phyloP scores from a whole-genome alignment of 2,888 invertebrate genomes.

The Aricia artaxerxes region DNA sequence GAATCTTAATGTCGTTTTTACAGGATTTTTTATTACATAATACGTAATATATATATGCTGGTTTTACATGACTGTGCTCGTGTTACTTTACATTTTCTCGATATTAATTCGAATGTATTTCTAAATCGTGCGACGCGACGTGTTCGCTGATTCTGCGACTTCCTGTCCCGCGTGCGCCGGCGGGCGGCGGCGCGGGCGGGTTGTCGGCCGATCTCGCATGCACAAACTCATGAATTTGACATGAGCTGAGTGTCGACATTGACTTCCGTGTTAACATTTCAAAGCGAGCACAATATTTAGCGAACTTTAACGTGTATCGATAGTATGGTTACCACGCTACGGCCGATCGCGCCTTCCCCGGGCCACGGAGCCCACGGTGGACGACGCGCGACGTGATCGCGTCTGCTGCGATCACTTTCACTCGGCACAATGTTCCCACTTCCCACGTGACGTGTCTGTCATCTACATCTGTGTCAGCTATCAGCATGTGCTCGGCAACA shows the following conservation, averaged over 20 bases:
- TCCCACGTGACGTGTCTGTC: slow-evolving; percentile 17
- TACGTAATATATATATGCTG: too few species aligned
- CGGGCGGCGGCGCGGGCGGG: not conserved
- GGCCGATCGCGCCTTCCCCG: not conserved
- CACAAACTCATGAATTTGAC: not conserved
- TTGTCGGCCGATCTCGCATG: not conserved
- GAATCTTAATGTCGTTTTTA: too few species aligned
- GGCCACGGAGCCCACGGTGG: not conserved
- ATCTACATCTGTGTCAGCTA: not conserved
- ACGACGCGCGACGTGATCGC: not conserved
- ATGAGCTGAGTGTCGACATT: not conserved
- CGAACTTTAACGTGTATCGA: not conserved
- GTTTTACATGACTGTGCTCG: not conserved
- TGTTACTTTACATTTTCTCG: not conserved
- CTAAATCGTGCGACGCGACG: slow-evolving; percentile 2
- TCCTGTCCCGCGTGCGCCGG: too few species aligned
- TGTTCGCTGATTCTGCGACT: not conserved
- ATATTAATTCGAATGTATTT: not conserved
- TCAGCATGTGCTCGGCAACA: not conserved
- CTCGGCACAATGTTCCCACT: not conserved
- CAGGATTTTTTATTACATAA: not conserved
- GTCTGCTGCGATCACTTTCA: not conserved
- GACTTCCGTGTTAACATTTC: not conserved
- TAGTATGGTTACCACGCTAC: not conserved
- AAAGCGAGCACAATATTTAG: not conserved